phyloP scores from a whole-genome alignment of 2,888 invertebrate genomes.

The Thecocarcelia acutangulata region DNA sequence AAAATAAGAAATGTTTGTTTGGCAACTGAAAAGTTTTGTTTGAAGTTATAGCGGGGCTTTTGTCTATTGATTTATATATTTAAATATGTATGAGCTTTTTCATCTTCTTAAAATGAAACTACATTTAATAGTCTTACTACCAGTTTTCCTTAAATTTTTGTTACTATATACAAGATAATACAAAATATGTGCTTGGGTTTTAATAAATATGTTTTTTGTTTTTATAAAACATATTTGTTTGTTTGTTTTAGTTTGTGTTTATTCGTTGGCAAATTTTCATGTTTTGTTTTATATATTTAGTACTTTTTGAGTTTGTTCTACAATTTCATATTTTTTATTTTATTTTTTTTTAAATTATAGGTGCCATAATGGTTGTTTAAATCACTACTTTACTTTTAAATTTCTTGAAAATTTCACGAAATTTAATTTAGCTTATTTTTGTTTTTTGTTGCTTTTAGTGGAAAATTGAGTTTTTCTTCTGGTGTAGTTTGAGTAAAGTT shows the following conservation, averaged over 20 bases:
- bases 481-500: constrained; percentile 35
- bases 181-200: constrained; percentile 48
- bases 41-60: no score
- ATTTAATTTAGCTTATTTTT: neutral
- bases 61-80: constrained; percentile 11
- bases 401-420: constrained; percentile 14
- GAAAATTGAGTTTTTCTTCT: constrained; percentile 35
- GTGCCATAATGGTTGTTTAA: constrained; percentile 44
- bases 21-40: no score
- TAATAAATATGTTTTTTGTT: constrained; percentile 48
- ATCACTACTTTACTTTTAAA: constrained; percentile 52
- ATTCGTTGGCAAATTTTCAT: constrained; percentile 68
- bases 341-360: constrained; percentile 44
- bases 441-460: neutral
- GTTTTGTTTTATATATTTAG: constrained; percentile 34
- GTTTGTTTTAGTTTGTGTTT: constrained; percentile 36
- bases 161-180: constrained; percentile 63
- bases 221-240: constrained; percentile 53
- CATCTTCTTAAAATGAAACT: constrained; percentile 50
- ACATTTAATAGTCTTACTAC: constrained; percentile 62
- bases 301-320: constrained; percentile 51
- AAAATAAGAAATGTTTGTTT: no score
- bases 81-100: constrained; percentile 37
- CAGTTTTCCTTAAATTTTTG: constrained; percentile 57
- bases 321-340: constrained; percentile 25